Base-by-base conservation (phyloP, 2,888 invertebrate genomes). In the Vandiemenella viatica region DNA sequence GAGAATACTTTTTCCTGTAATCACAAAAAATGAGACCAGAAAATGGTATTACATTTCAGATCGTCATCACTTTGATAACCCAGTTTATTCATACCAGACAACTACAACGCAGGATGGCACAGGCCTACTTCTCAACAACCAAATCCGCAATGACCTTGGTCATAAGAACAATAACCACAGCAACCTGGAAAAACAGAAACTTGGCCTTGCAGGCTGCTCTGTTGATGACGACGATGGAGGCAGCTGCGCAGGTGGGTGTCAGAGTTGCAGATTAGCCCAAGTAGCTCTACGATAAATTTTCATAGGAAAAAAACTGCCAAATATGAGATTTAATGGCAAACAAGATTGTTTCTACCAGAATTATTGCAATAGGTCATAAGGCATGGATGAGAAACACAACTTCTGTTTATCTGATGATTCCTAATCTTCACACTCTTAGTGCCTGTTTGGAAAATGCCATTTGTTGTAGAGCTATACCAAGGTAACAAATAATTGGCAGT, bases 1-100 rank as follows among this genome's bases (percentile, higher is more conserved):
- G n/a, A n/a, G n/a, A n/a, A n/a, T n/a, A n/a, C n/a, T n/a, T n/a
- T n/a, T n/a, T n/a, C n/a, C n/a, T n/a, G n/a, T n/a, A n/a, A n/a
- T n/a, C n/a, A n/a, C n/a, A n/a, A n/a, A n/a, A n/a, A n/a, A n/a
- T n/a, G n/a, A n/a, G n/a, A n/a, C n/a, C n/a, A n/a, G n/a, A n/a
- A n/a, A n/a, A n/a, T n/a, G n/a, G n/a, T n/a, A n/a, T 50, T 50
- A 52, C 53, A 42, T 62, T 66, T 50, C 60, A 82, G 85, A 85
- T 62, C 80, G 81, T 61, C 83, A 83, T 65, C 89, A 91, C 66
- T 91, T 91, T 65, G 91, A 91, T 68, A 91, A 91, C 71, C 91
- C 91, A 0, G 88, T 88, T 4, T 91, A 91, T 66, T 83, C 86
- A 10, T 83, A 78, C 68, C 79, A 84, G 64, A 60, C 58, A 32